Conservation (phyloP, 2,113 vertebrate genomes). For the Cyanocitta stelleri region DNA sequence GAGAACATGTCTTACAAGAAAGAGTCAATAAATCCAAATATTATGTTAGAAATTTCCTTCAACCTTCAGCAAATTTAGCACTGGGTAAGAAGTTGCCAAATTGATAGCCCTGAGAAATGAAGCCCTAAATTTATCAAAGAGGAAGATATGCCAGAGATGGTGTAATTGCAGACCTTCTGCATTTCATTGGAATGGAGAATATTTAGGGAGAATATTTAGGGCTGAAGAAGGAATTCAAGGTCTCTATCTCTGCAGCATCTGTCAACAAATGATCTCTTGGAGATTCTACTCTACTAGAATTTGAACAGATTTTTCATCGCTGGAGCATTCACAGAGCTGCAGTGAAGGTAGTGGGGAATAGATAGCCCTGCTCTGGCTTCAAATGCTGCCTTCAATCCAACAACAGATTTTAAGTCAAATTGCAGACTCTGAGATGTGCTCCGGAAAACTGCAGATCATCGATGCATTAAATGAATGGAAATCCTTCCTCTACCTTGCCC, state of each 20-base stretch:
- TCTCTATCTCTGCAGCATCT: neutral
- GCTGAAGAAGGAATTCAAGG: neutral
- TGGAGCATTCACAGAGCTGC: neutral
- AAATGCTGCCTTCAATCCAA: neutral
- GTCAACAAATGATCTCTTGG: neutral
- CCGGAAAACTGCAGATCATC: neutral
- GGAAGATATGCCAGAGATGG: neutral
- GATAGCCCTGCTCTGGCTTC: neutral
- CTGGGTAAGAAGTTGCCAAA: neutral
- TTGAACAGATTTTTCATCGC: neutral
- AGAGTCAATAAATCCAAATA: neutral
- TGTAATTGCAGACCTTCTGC: neutral
- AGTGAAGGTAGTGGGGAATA: neutral
- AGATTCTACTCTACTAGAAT: neutral
- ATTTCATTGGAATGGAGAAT: neutral
- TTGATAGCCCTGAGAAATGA: neutral
- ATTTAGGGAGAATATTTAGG: neutral
- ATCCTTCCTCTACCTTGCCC: neutral
- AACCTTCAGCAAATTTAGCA: neutral
- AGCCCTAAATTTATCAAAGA: neutral
- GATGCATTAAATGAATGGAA: neutral
- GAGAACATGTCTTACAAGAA: neutral
- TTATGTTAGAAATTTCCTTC: neutral
- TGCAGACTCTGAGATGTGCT: neutral
- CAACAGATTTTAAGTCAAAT: neutral